Evolutionary conservation across 2,797 vertebrate genomes (phyloP).

Genomic region (Notolepis coatsorum): DNA sequence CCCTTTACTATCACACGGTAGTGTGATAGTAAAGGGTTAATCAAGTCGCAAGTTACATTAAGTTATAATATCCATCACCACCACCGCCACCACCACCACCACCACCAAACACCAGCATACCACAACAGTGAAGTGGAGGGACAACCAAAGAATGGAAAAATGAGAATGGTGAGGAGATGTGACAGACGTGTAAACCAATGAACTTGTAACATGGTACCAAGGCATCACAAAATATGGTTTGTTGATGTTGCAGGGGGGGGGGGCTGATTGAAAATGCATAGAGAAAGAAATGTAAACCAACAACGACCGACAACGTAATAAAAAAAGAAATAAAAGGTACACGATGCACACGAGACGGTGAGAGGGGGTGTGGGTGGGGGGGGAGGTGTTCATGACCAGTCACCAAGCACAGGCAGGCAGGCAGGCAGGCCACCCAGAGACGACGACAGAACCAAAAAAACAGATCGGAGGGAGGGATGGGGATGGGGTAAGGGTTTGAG

Average conservation of each 20-base stretch:
- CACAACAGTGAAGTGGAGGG: slow-evolving; percentile 53
- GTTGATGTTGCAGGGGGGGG: slow-evolving; percentile 56
- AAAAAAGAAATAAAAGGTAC: slow-evolving; percentile 45
- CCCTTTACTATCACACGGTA: too few relatives aligned
- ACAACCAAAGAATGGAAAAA: slow-evolving; percentile 44
- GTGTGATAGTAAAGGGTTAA: too few relatives aligned
- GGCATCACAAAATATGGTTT: slow-evolving; percentile 58
- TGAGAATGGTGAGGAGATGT: slow-evolving; percentile 43
- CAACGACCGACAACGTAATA: slow-evolving; percentile 19
- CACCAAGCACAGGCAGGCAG: slow-evolving; percentile 82
- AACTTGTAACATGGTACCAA: slow-evolving; percentile 35
- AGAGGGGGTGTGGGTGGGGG: slow-evolving; percentile 45
- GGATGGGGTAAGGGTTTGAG: too few relatives aligned
- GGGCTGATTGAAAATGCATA: slow-evolving; percentile 71
- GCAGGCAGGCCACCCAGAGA: slow-evolving; percentile 81
- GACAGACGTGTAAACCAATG: slow-evolving; percentile 8
- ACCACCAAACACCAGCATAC: too few relatives aligned
- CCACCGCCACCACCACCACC: slow-evolving; percentile 45
- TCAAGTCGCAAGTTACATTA: slow-evolving; percentile 37
- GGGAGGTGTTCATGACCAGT: slow-evolving; percentile 69
- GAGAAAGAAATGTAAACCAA: slow-evolving; percentile 52
- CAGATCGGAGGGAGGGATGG: slow-evolving; percentile 42
- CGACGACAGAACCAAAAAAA: slow-evolving; percentile 63
- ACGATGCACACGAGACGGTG: slow-evolving; percentile 77
- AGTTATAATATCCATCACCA: slow-evolving; percentile 49